Evolutionary conservation across 2,888 invertebrate genomes (phyloP), one percentile per base, ranked within the genome.

Genomic region (Drosophila lacicola): DNA sequence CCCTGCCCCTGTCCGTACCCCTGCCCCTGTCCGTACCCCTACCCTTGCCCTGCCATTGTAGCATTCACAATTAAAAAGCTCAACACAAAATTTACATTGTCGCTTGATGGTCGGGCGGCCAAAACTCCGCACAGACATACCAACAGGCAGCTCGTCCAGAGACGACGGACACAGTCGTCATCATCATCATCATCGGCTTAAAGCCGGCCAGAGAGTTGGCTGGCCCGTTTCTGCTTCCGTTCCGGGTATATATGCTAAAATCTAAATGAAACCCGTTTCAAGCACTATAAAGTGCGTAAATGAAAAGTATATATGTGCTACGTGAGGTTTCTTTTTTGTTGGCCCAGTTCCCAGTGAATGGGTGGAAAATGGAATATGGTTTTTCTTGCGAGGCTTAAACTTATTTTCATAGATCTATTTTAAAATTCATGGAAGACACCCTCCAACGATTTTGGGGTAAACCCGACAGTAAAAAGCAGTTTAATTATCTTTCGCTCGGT

Each of bases 81-180:
- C 82, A 88, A 88, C 87, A 88, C 80, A 84, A 83, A 87, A 88
- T 87, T 86, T 87, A 88, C 87, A 88, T 86, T 86, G 86, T 86
- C 88, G 81, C 88, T 76, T 83, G 81, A 79, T 74, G 77, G 68
- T 73, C 70, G 70, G 77, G 47, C 61, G 60, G 60, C 50, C 68
- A 55, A 61, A 79, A 66, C 70, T 57, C 70, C 55, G 57, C 49
- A 19, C 70, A 44, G 56, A 50, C 64, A 49, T 21, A 36, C 46
- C 60, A 51, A 34, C 39, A 46, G 45, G 29, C 44, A 29, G 41
- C 45, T 45, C 58, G 58, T 34, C 56, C 80, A 44, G 39, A 13
- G 11, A 37, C 51, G 63, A 55, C 63, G 60, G 68, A 54, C 56
- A 50, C 62, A 68, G 56, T 53, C 58, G 60, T 56, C 70, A 70